Conservation (phyloP, 1,140 invertebrate genomes). For the Danaus melanippus region DNA sequence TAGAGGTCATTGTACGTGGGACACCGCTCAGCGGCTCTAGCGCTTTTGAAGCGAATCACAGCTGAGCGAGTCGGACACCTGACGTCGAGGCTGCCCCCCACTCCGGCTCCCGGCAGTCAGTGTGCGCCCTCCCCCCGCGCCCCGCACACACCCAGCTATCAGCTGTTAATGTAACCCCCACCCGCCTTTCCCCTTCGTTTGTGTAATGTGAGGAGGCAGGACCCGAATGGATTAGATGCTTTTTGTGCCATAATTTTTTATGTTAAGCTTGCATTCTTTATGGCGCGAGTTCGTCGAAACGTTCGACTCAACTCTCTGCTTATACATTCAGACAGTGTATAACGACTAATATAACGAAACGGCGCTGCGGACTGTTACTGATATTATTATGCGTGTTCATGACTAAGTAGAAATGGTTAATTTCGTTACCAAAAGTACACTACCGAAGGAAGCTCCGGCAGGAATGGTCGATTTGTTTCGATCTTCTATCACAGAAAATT, state of each 20-base stretch:
- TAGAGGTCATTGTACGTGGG: conserved; percentile 45
- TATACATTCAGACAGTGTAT: no score
- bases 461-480: no score
- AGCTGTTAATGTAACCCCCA: conserved; percentile 64
- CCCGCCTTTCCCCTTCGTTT: conserved; percentile 67
- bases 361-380: no score
- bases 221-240: conserved; percentile 43
- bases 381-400: no score
- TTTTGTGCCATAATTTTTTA: conserved; percentile 39
- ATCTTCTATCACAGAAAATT: conserved; percentile 3
- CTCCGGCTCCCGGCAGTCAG: conserved; percentile 2
- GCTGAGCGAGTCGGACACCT: conserved; percentile 62
- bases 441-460: no score
- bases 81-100: conserved; percentile 39
- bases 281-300: no score
- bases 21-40: conserved; percentile 39
- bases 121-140: background rate
- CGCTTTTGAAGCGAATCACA: conserved; percentile 50
- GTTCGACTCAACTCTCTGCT: no score
- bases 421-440: no score
- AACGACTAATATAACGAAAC: no score
- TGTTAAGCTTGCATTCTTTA: conserved; percentile 12
- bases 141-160: conserved; percentile 33
- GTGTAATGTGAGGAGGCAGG: conserved; percentile 63
- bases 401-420: no score